Conservation (phyloP, 92 coral and sea anemone species). For the Parazoanthus darwini region DNA sequence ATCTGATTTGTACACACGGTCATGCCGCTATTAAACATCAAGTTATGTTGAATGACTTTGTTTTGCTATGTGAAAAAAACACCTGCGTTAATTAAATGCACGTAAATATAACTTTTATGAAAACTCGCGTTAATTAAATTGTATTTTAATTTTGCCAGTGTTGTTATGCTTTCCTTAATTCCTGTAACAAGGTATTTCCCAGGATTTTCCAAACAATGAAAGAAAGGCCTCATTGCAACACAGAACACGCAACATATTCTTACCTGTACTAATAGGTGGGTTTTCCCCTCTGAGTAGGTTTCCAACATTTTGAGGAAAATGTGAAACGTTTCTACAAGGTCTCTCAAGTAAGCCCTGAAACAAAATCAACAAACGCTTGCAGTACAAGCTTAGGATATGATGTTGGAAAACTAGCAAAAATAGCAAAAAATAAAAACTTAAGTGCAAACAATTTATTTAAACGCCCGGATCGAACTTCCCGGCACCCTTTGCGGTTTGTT, state of each 20-base stretch:
- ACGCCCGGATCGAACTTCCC: too few species aligned
- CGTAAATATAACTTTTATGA: too few species aligned
- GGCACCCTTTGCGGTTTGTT: too few species aligned
- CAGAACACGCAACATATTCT: not conserved
- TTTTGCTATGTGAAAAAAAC: too few species aligned
- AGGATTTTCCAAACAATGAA: too few species aligned
- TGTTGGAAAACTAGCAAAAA: not conserved
- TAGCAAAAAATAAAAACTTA: too few species aligned
- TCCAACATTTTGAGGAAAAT: conserved; percentile 91
- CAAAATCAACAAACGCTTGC: not conserved
- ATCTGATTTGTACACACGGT: too few species aligned
- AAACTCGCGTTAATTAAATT: too few species aligned
- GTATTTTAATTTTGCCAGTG: too few species aligned
- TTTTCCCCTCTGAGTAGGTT: conserved; percentile 75
- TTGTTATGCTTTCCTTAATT: too few species aligned
- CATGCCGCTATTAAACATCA: not conserved
- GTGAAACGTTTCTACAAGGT: conserved; percentile 91
- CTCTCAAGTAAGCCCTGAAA: conserved; percentile 85
- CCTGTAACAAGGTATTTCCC: too few species aligned
- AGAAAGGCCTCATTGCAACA: not conserved
- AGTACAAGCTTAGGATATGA: not conserved
- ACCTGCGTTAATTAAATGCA: too few species aligned
- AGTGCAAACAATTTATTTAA: not conserved
- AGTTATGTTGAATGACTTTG: not conserved
- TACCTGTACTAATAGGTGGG: conserved; percentile 89